Percentiles rank a stretch among this genome's conserved stretches.
These are phyloP conservation scores for Drosophila miranda DNA, from an alignment of 1,140 invertebrate genomes.

Conservation along the genomic window DNA sequence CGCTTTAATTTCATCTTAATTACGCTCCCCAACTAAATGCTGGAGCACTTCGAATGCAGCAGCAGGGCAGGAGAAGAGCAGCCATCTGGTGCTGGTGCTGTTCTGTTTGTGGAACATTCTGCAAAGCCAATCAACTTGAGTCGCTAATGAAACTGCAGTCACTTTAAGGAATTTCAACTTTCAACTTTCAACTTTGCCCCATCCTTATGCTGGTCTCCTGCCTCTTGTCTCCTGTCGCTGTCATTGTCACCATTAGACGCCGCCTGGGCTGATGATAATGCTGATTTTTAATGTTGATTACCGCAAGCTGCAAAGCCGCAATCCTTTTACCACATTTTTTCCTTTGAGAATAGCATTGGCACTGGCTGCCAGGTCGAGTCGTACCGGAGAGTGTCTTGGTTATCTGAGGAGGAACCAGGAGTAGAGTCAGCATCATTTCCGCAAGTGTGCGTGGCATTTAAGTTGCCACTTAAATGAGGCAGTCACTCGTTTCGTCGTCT, in stretches of 20 bases:
- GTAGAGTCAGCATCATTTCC: constrained; percentile 53
- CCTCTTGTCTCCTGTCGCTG: constrained; percentile 8
- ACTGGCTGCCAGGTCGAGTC: not conserved
- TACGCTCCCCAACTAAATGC: constrained; percentile 32
- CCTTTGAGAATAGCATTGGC: not conserved
- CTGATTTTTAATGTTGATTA: constrained; percentile 61
- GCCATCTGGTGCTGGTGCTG: constrained; percentile 2
- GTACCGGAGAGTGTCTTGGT: constrained; percentile 8
- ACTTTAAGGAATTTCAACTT: constrained; percentile 59
- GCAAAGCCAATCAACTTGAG: constrained; percentile 73
- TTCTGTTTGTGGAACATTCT: constrained; percentile 41
- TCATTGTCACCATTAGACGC: constrained; percentile 52
- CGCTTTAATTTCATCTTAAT: constrained; percentile 78
- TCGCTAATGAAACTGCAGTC: constrained; percentile 67
- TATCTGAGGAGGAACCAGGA: constrained; percentile 11
- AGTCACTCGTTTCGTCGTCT: constrained; percentile 3
- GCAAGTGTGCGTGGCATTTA: constrained; percentile 64
- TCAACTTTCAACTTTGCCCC: constrained; percentile 11
- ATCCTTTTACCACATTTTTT: constrained; percentile 44
- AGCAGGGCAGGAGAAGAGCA: not conserved
- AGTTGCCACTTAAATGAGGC: constrained; percentile 54
- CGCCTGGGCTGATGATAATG: constrained; percentile 45
- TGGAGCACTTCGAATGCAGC: constrained; percentile 27
- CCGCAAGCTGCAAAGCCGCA: constrained; percentile 47
- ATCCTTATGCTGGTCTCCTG: not conserved